Conservation (phyloP, 2,113 vertebrate genomes). For the Myanophis thanlyinensis region DNA sequence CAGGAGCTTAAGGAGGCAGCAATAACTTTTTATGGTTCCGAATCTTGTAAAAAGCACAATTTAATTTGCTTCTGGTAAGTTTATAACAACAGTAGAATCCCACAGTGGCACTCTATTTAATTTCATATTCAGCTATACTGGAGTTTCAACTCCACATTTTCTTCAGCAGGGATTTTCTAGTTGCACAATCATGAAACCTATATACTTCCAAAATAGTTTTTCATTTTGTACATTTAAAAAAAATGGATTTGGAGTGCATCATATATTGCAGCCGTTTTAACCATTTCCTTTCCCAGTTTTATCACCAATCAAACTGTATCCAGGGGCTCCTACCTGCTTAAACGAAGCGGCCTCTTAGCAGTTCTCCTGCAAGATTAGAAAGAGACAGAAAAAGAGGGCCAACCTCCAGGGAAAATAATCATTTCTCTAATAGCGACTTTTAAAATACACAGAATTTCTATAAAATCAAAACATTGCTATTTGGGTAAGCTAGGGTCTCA, state of each 20-base stretch:
- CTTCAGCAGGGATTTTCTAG: slow-evolving; percentile 18
- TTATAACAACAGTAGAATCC: slow-evolving; percentile 30
- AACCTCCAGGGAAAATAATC: slow-evolving; percentile 58
- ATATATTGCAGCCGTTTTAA: slow-evolving; percentile 25
- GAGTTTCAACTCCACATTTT: slow-evolving; percentile 36
- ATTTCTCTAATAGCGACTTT: slow-evolving; percentile 57
- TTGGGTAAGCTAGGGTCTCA: slow-evolving; percentile 56
- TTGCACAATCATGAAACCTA: slow-evolving; percentile 22
- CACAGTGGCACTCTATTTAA: slow-evolving; percentile 26
- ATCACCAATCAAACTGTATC: background rate
- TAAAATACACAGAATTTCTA: slow-evolving; percentile 57
- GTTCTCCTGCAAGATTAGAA: slow-evolving; percentile 34
- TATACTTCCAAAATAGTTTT: background rate
- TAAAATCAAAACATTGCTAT: slow-evolving; percentile 65
- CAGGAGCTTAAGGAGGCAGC: slow-evolving; percentile 37
- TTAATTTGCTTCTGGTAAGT: slow-evolving; percentile 35
- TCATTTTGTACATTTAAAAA: background rate
- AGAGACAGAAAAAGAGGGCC: background rate
- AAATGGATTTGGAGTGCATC: background rate
- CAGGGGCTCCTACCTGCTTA: slow-evolving; percentile 12
- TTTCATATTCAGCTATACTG: slow-evolving; percentile 31
- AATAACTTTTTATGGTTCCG: slow-evolving; percentile 25
- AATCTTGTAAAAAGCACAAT: slow-evolving; percentile 27
- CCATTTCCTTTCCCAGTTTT: slow-evolving; percentile 22
- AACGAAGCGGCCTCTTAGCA: slow-evolving; percentile 23